phyloP scores from a whole-genome alignment of 1,140 invertebrate genomes.

The Pseudachorutes palmiensis region DNA sequence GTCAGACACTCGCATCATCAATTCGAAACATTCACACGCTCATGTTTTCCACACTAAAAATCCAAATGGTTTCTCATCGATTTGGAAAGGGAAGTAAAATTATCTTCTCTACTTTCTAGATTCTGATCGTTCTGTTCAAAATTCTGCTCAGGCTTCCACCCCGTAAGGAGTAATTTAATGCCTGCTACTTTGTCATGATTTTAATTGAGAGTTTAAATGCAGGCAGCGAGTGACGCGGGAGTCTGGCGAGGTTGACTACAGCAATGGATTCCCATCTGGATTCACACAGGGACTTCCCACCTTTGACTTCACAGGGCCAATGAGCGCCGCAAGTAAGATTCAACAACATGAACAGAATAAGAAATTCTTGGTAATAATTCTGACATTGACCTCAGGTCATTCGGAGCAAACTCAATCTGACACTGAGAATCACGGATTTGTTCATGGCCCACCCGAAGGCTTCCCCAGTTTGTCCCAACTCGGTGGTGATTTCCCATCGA shows the following conservation, averaged over 20 bases:
- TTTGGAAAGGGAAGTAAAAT: too few relatives aligned
- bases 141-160: not conserved
- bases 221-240: not conserved
- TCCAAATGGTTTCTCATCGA: too few relatives aligned
- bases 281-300: conserved; percentile 30
- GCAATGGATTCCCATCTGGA: conserved; percentile 26
- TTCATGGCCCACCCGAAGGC: conserved; percentile 29
- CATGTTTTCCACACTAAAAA: too few relatives aligned
- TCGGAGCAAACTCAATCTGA: conserved; percentile 6
- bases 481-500: conserved; percentile 24
- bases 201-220: not conserved
- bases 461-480: conserved; percentile 28
- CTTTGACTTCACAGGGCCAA: conserved; percentile 31
- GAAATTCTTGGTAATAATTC: not conserved
- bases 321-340: conserved; percentile 12
- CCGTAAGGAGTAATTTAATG: not conserved
- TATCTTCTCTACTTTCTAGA: too few relatives aligned
- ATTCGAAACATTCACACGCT: too few relatives aligned
- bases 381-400: not conserved
- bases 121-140: too few relatives aligned
- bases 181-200: not conserved
- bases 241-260: too few relatives aligned
- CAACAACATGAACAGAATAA: not conserved
- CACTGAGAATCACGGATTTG: conserved; percentile 28
- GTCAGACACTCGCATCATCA: too few relatives aligned